phyloP scores from a whole-genome alignment of 2,797 vertebrate species.

The Trichosurus vulpecula region DNA sequence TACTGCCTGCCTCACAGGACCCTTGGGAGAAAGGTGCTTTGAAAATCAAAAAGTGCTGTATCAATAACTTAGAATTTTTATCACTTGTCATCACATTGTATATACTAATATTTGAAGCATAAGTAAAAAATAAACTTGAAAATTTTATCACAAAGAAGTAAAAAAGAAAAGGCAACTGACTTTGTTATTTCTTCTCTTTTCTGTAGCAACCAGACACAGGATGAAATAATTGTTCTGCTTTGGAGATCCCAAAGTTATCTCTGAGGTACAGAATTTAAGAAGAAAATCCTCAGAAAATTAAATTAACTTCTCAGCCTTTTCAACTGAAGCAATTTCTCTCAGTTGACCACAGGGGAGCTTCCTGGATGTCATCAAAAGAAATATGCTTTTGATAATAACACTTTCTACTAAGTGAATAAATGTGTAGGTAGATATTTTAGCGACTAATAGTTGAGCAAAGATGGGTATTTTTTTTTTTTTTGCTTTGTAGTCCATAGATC shows the following conservation, averaged over 20 bases:
- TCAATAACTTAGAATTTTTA: background rate
- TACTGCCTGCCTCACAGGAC: background rate
- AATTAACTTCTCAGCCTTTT: background rate
- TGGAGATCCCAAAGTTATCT: background rate
- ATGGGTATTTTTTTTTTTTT: background rate
- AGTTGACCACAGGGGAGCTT: background rate
- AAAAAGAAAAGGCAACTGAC: background rate
- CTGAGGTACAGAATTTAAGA: background rate
- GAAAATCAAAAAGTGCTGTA: background rate
- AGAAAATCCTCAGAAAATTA: background rate
- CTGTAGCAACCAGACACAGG: background rate
- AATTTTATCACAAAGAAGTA: background rate
- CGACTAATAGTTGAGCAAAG: background rate
- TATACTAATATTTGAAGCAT: background rate
- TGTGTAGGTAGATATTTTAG: background rate
- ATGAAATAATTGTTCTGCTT: background rate
- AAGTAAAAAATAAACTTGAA: background rate
- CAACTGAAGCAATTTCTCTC: background rate
- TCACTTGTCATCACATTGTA: background rate
- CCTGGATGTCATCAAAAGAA: background rate
- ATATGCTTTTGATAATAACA: background rate
- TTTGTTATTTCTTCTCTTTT: background rate
- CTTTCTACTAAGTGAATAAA: background rate
- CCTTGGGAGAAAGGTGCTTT: background rate
- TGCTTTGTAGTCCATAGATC: background rate